Evolutionary conservation across 2,797 vertebrate species (phyloP).

Genomic region (Eidolon dupreanum): DNA sequence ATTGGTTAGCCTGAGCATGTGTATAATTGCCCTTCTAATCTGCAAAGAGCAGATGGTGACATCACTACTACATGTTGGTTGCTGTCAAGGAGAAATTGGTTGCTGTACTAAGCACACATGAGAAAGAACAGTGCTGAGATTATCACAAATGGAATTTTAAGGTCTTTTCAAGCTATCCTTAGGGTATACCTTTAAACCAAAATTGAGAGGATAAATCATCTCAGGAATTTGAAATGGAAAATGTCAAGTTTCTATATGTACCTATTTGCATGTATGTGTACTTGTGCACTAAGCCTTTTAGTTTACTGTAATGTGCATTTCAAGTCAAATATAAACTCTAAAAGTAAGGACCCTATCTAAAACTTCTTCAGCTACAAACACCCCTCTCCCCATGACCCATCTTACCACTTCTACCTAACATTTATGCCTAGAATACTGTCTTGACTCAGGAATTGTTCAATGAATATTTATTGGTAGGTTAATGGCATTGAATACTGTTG

Average conservation of each 20-base stretch:
- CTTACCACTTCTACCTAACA: neutral
- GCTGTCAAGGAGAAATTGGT: neutral
- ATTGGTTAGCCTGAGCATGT: neutral
- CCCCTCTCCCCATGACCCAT: neutral
- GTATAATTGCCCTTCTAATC: neutral
- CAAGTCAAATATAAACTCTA: neutral
- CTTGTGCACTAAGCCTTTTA: neutral
- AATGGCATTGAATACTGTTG: neutral
- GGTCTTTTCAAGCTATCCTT: neutral
- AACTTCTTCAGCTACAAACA: neutral
- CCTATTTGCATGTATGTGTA: neutral
- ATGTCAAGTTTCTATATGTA: neutral
- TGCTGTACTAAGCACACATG: neutral
- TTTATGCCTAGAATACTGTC: neutral
- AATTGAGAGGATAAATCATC: neutral
- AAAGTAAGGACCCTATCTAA: neutral
- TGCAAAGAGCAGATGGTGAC: neutral
- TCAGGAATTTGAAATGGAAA: constrained; percentile 17
- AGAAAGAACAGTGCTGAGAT: neutral
- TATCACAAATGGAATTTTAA: neutral
- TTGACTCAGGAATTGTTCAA: neutral
- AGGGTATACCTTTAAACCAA: neutral
- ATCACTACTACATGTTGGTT: neutral
- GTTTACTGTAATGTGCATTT: neutral
- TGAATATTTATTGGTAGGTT: neutral